phyloP scores from a whole-genome alignment of 1,140 invertebrate genomes.

The Procambarus virginalis region DNA sequence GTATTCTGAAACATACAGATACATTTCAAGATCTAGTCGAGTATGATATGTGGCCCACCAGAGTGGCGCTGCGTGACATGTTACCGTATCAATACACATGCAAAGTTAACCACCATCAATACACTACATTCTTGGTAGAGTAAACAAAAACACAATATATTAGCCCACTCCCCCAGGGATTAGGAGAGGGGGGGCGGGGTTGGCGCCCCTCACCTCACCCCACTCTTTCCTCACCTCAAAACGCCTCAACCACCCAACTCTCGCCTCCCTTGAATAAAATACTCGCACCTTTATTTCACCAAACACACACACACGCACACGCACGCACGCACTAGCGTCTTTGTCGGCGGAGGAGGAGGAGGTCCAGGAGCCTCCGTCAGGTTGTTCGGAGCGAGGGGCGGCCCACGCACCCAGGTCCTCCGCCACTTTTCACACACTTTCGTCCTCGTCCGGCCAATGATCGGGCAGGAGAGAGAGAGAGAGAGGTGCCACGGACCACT shows the following conservation, averaged over 20 bases:
- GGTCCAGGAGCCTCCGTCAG: slow-evolving; percentile 9
- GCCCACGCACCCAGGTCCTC: not conserved
- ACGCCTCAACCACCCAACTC: not conserved
- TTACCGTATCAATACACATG: not conserved
- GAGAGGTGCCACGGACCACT: not conserved
- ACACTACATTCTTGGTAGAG: not conserved
- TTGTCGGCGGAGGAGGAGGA: not conserved
- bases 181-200: not conserved
- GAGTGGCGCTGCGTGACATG: not conserved
- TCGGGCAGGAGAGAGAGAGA: not conserved
- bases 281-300: not conserved
- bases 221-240: not conserved
- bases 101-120: slow-evolving; percentile 2
- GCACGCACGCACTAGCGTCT: not conserved
- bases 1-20: no score
- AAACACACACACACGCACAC: not conserved
- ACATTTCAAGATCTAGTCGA: no score
- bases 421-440: slow-evolving; percentile 31
- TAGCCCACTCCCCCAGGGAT: not conserved
- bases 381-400: slow-evolving; percentile 6
- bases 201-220: not conserved
- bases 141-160: slow-evolving; percentile 5
- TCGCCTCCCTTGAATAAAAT: slow-evolving; percentile 16
- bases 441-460: not conserved
- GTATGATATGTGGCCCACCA: no score